Evolutionary conservation across 2,113 vertebrate species (phyloP).

Genomic region (Dromas ardeola): DNA sequence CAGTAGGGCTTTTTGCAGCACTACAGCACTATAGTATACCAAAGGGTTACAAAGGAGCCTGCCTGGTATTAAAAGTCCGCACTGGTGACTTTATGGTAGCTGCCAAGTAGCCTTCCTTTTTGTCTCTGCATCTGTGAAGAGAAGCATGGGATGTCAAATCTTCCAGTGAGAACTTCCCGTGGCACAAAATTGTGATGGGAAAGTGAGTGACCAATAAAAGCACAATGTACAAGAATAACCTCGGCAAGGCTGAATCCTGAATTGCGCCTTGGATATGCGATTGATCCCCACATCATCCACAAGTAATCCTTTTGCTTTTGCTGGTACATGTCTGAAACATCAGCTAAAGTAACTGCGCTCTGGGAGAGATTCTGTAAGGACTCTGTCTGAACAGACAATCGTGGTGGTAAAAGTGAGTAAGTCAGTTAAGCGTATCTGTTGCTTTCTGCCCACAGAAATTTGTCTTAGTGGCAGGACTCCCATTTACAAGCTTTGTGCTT

Average conservation of each 20-base stretch:
- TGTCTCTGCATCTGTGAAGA: neutral
- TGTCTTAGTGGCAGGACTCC: conserved; percentile 8
- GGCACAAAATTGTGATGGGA: neutral
- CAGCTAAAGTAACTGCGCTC: neutral
- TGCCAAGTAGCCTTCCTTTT: neutral
- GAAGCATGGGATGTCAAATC: neutral
- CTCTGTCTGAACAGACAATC: conserved; percentile 9
- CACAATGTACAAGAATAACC: neutral
- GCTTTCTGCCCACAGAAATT: conserved; percentile 13
- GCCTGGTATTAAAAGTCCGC: neutral
- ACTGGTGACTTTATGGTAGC: neutral
- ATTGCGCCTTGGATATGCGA: neutral
- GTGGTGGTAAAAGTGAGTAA: neutral
- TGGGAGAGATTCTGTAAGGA: neutral
- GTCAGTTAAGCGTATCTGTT: neutral
- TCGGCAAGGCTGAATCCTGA: neutral
- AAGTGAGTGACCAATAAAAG: neutral
- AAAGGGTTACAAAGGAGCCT: neutral
- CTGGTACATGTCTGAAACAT: conserved; percentile 7
- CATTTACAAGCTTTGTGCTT: conserved; percentile 28
- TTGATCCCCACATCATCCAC: neutral
- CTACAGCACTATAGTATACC: neutral
- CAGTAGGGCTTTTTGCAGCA: neutral
- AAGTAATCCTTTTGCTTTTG: conserved; percentile 16
- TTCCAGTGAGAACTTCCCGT: neutral